phyloP scores from a whole-genome alignment of 2,888 invertebrate species.

The Synanthedon andrenaeformis region DNA sequence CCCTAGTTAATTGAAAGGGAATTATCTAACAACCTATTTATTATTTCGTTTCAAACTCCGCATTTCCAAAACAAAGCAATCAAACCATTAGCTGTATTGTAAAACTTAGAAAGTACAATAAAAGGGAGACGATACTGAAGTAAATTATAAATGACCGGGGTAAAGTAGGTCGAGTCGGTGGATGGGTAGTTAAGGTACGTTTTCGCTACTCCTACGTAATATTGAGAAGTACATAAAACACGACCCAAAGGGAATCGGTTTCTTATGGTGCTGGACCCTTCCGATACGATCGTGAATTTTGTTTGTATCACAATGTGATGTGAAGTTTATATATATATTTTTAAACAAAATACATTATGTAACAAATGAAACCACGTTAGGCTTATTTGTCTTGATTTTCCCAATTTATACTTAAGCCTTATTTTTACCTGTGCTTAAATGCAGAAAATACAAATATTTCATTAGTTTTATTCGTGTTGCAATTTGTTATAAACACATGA shows the following conservation, averaged over 20 bases:
- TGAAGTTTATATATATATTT: background rate
- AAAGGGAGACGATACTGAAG: background rate
- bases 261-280: slow-evolving; percentile 4
- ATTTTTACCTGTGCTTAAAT: no score
- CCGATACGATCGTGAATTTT: slow-evolving; percentile 7
- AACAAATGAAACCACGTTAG: no score
- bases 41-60: no score
- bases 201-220: background rate
- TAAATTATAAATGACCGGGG: slow-evolving; percentile 37
- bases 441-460: no score
- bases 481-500: no score
- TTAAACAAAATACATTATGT: no score
- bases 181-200: slow-evolving; percentile 2
- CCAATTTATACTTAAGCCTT: no score
- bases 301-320: slow-evolving; percentile 6
- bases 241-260: slow-evolving; percentile 6
- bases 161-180: slow-evolving; percentile 29
- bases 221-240: background rate
- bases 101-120: background rate
- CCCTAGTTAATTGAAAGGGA: no score
- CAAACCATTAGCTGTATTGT: background rate
- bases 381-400: no score
- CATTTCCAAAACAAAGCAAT: no score
- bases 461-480: no score
- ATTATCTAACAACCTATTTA: no score